Evolutionary conservation across 2,113 vertebrate species (phyloP).

Genomic region (Reinhardtius hippoglossoides): DNA sequence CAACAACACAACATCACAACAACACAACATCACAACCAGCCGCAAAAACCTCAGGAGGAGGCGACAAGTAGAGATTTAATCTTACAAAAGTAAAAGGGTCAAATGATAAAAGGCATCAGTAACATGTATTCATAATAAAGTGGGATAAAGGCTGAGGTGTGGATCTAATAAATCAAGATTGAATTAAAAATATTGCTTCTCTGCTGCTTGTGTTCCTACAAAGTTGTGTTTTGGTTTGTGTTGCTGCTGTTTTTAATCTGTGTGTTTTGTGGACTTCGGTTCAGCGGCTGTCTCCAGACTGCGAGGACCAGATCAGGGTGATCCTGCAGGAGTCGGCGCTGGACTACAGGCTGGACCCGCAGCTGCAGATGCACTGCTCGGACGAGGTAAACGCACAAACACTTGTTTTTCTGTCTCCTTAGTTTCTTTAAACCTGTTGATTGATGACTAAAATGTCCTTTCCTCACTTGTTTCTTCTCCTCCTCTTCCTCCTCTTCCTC

Average conservation of each 20-base stretch:
- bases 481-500: background rate
- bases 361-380: slow-evolving; percentile 94
- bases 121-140: too few relatives aligned
- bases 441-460: too few relatives aligned
- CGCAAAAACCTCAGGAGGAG: background rate
- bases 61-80: too few relatives aligned
- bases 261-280: slow-evolving; percentile 34
- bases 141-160: too few relatives aligned
- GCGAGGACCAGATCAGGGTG: slow-evolving; percentile 94
- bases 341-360: slow-evolving; percentile 96
- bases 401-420: too few relatives aligned
- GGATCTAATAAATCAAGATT: too few relatives aligned
- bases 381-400: slow-evolving; percentile 83
- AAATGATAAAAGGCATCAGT: too few relatives aligned
- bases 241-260: slow-evolving; percentile 2
- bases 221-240: too few relatives aligned
- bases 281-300: slow-evolving; percentile 94
- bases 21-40: background rate
- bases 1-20: background rate
- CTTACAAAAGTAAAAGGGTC: too few relatives aligned
- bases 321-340: slow-evolving; percentile 96
- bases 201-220: too few relatives aligned
- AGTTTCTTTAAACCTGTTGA: too few relatives aligned
- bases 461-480: background rate
- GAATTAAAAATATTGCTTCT: too few relatives aligned